Conservation (phyloP, 2,888 invertebrate species). For the Cantharis rufa region DNA sequence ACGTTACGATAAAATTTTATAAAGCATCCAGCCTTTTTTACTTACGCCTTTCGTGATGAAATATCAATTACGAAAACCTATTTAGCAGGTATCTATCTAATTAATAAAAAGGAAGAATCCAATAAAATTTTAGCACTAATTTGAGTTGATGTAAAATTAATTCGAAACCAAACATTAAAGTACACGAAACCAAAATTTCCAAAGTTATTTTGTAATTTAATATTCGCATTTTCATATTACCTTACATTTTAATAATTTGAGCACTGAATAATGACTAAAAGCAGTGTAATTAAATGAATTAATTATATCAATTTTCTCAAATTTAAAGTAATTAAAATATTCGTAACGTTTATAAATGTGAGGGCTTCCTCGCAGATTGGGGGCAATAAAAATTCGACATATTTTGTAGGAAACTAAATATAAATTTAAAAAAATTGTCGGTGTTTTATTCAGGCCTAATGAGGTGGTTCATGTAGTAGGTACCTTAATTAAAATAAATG, state of each 20-base stretch:
- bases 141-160: neutral
- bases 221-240: neutral
- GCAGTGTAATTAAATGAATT: neutral
- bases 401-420: neutral
- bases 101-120: neutral
- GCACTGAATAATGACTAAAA: neutral
- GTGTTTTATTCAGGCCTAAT: neutral
- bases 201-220: neutral
- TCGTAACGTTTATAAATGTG: neutral
- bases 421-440: neutral
- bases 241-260: neutral
- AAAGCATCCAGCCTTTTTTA: neutral
- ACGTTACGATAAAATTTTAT: neutral
- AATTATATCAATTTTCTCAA: neutral
- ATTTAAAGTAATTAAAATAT: neutral
- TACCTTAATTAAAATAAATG: neutral
- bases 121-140: neutral
- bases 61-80: neutral
- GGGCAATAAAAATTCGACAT: neutral
- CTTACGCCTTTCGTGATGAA: neutral
- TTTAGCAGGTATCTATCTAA: neutral
- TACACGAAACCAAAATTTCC: neutral
- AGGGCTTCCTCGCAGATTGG: neutral
- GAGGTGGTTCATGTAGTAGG: neutral
- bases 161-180: neutral